phyloP scores from a whole-genome alignment of 2,888 invertebrate species.

The Pilophorus perplexus region DNA sequence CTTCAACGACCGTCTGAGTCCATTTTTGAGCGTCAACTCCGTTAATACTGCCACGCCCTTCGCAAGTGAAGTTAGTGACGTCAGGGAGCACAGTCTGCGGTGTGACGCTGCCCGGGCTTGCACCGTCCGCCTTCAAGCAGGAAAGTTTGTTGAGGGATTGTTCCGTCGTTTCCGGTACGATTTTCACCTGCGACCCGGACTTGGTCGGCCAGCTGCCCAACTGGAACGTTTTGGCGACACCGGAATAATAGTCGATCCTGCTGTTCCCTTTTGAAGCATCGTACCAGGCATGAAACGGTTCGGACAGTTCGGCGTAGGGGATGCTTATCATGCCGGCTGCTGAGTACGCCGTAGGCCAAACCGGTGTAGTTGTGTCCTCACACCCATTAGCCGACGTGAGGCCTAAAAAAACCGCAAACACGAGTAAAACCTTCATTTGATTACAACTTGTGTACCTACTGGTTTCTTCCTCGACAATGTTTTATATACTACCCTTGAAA shows the following conservation, averaged over 20 bases:
- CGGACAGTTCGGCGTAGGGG: slow-evolving; percentile 90
- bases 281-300: slow-evolving; percentile 88
- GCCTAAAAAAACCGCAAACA: slow-evolving; percentile 11
- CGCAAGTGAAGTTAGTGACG: slow-evolving; percentile 65
- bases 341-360: slow-evolving; percentile 69
- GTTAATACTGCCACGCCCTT: slow-evolving; percentile 67
- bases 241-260: slow-evolving; percentile 92
- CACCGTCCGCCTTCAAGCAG: slow-evolving; percentile 83
- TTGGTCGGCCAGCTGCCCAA: slow-evolving; percentile 60
- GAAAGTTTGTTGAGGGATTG: slow-evolving; percentile 66
- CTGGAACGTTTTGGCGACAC: slow-evolving; percentile 88
- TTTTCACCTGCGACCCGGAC: slow-evolving; percentile 68
- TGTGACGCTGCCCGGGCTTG: slow-evolving; percentile 58
- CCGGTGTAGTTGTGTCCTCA: slow-evolving; percentile 4
- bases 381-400: not conserved
- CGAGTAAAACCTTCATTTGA: slow-evolving; percentile 16
- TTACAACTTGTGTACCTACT: no score
- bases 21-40: slow-evolving; percentile 76
- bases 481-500: slow-evolving; percentile 7
- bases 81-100: slow-evolving; percentile 82
- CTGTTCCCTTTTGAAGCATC: slow-evolving; percentile 72
- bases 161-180: slow-evolving; percentile 83
- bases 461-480: not conserved
- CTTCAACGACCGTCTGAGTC: slow-evolving; percentile 65
- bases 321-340: slow-evolving; percentile 76